Evolutionary conservation across 2,888 invertebrate species (phyloP).

Genomic region (Tiliacea aurago): DNA sequence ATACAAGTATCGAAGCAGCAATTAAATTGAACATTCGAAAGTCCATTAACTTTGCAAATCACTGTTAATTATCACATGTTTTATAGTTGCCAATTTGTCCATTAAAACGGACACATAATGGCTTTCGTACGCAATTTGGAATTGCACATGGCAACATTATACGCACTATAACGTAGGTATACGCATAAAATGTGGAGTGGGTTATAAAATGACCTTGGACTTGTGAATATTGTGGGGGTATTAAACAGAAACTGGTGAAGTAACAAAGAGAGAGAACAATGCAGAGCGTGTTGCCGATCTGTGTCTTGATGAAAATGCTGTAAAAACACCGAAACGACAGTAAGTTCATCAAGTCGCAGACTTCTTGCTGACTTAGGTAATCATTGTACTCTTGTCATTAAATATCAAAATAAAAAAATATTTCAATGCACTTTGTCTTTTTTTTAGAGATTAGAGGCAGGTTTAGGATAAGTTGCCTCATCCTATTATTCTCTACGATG

Average conservation of each 20-base stretch:
- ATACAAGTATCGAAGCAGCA: constrained; percentile 18
- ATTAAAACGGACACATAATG: constrained; percentile 49
- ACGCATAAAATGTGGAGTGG: constrained; percentile 27
- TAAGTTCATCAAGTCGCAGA: too few species aligned
- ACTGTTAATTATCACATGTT: constrained; percentile 47
- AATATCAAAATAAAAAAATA: too few species aligned
- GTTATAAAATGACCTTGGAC: constrained; percentile 42
- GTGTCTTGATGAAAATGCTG: neutral
- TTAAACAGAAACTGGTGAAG: neutral
- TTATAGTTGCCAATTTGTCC: constrained; percentile 38
- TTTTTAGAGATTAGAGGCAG: too few species aligned
- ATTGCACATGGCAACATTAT: constrained; percentile 45
- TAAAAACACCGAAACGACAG: too few species aligned
- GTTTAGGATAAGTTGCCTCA: too few species aligned
- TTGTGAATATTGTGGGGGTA: neutral
- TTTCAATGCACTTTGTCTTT: too few species aligned
- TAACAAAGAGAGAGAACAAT: neutral
- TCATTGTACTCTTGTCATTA: too few species aligned
- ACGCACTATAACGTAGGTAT: constrained; percentile 47
- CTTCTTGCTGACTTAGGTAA: too few species aligned
- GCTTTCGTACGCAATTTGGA: constrained; percentile 41
- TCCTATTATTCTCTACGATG: too few species aligned
- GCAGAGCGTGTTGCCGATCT: neutral
- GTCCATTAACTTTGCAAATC: constrained; percentile 38
- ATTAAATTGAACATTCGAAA: constrained; percentile 32